Base-by-base conservation (phyloP, 2,888 invertebrate species). In the Dasypolia templi region DNA sequence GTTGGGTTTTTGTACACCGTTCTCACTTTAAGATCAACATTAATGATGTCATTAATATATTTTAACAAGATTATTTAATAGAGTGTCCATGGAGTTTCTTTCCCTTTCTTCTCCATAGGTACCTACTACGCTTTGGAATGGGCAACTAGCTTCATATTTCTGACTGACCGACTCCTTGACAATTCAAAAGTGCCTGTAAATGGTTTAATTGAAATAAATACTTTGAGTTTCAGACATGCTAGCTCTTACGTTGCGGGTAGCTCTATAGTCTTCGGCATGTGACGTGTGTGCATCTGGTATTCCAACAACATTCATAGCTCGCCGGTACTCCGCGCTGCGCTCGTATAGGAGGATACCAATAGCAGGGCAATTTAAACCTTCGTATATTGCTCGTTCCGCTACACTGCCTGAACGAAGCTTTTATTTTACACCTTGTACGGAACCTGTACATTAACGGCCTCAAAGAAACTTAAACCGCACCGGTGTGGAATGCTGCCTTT, bases 371-470 rank as follows among this genome's bases (percentile, higher is more conserved):
- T 83, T 63, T 19, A 14, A 77, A 59, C 53, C 55, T 44, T 64
- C 58, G 49, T 78, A 44, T 67, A 66, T 58, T 58, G 72, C 35
- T 55, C 22, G 62, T 66, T 65, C 58, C 63, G 51, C 49, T 49
- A 72, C 46, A 39, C 9, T 32, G 53, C 12, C 56, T 66, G n/a
- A 26, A 19, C 35, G 3, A 32, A 70, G 51, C 65, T 66, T 82
- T 67, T 78, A 62, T 67, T 79, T 67, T 62, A 44, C 49, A 81
- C 56, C 53, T 77, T 65, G 53, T 55, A 49, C 32, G 12, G 46
- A 42, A 46, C 44, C 32, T n/a, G 29, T 5, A 42, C n/a, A 14
- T 55, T 35, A 55, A 44, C 55, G 49, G 14, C 51, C 6, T 11
- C 6, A 35, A 59, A 6, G n/a, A 61, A 59, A 53, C 32, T 1